Evolutionary conservation across 2,113 vertebrate genomes (phyloP).

Genomic region (Ceyx margarethae): DNA sequence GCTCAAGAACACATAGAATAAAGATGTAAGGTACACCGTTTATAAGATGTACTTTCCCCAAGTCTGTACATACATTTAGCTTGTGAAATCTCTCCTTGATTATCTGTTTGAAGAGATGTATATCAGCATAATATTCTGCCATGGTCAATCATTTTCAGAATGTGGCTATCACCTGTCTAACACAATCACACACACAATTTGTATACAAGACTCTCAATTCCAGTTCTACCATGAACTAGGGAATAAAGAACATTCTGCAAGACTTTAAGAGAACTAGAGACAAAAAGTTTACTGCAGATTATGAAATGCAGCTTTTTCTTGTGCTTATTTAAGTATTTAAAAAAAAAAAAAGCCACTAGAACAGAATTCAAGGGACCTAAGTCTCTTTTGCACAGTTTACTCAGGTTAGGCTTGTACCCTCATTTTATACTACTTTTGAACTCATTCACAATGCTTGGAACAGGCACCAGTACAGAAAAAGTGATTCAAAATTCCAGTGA

Average conservation of each 20-base stretch:
- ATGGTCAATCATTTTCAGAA: neutral
- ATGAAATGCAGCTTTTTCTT: neutral
- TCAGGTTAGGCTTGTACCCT: neutral
- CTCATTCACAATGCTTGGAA: neutral
- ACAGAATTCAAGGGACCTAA: neutral
- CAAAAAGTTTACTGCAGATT: neutral
- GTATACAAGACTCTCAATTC: neutral
- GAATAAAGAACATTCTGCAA: neutral
- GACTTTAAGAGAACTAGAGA: neutral
- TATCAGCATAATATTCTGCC: neutral
- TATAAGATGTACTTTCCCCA: neutral
- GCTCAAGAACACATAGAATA: neutral
- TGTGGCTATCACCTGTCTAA: neutral
- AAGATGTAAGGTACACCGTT: neutral
- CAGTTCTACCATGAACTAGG: neutral
- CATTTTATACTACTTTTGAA: neutral
- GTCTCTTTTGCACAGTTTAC: neutral
- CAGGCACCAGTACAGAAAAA: neutral
- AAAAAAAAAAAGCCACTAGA: neutral
- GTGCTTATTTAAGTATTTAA: neutral
- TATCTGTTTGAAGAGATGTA: neutral
- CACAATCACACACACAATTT: neutral
- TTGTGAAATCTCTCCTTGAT: neutral
- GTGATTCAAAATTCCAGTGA: neutral
- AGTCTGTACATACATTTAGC: neutral